Evolutionary conservation across 2,888 invertebrate genomes (phyloP).

Genomic region (Danaus chrysippus): DNA sequence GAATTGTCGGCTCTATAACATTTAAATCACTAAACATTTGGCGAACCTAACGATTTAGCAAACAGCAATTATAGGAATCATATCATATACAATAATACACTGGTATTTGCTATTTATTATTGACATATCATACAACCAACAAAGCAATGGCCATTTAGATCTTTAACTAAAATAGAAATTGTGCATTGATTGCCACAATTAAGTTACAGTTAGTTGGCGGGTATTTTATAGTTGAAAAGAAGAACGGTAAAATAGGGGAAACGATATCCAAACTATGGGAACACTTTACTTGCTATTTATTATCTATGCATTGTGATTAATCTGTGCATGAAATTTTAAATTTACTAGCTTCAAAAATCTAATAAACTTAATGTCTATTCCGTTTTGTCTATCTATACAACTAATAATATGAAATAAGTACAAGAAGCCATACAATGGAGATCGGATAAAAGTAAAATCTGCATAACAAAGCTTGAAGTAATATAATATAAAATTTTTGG

Average conservation of each 20-base stretch:
- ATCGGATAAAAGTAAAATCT: conserved; percentile 45
- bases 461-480: conserved; percentile 66
- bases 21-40: background rate
- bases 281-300: background rate
- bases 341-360: too few relatives aligned
- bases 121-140: conserved; percentile 32
- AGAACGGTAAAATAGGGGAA: background rate
- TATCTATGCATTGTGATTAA: too few relatives aligned
- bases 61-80: conserved; percentile 39
- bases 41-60: conserved; percentile 27
- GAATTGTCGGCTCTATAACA: too few relatives aligned
- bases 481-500: conserved; percentile 71
- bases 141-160: conserved; percentile 31
- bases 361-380: too few relatives aligned
- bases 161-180: conserved; percentile 32
- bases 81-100: conserved; percentile 29
- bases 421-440: conserved; percentile 23
- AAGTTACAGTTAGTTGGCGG: conserved; percentile 41
- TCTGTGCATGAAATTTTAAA: too few relatives aligned
- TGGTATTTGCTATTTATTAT: conserved; percentile 33
- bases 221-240: background rate
- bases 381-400: too few relatives aligned
- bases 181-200: conserved; percentile 39
- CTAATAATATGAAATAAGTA: conserved; percentile 23
- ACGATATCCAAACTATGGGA: background rate